Base-by-base conservation (phyloP, 2,888 invertebrate genomes). In the Acanthopleura granulata region DNA sequence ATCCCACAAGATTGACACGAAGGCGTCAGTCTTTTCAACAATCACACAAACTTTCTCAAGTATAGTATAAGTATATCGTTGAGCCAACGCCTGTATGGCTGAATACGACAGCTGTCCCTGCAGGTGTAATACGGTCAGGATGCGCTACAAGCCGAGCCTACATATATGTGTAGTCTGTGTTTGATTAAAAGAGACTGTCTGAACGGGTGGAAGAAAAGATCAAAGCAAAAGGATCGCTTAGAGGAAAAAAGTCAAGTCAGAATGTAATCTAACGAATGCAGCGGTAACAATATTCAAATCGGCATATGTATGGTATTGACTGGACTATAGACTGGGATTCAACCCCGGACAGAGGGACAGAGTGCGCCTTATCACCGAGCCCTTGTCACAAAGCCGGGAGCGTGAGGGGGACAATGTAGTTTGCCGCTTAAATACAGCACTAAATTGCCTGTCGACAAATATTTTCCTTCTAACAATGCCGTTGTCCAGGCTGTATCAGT, bases 381-480 rank as follows among this genome's bases (percentile, higher is more conserved):
- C 40, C 40, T n/a, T 40, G 40, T 9, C 40, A 40, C 40, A 40
- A 40, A 40, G 40, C 40, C 40, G 9, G 57, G 57, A 18, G 57
- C 57, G 22, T 57, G 57, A 3, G 18, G n/a, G 57, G n/a, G n/a
- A 57, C 57, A 57, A 57, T 57, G 57, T n/a, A 18, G 18, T 57
- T 57, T 57, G 18, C 3, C 57, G 22, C 22, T 57, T 57, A 57
- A 57, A 57, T 18, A 57, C 57, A n/a, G 57, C n/a, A 57, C 57
- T 57, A 57, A 57, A 57, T 57, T 57, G 57, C 22, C 57, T 57
- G 57, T 57, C 57, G 22, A 57, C 57, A 57, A 57, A 57, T 57
- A 57, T 57, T 57, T 57, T 57, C 22, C 12, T 57, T 18, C 57
- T 22, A 22, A 57, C 22, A 57, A 57, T 57, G 22, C 40, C 40